Conservation (phyloP, 2,797 vertebrate genomes). For the Parauchenoglanis punctatus region DNA sequence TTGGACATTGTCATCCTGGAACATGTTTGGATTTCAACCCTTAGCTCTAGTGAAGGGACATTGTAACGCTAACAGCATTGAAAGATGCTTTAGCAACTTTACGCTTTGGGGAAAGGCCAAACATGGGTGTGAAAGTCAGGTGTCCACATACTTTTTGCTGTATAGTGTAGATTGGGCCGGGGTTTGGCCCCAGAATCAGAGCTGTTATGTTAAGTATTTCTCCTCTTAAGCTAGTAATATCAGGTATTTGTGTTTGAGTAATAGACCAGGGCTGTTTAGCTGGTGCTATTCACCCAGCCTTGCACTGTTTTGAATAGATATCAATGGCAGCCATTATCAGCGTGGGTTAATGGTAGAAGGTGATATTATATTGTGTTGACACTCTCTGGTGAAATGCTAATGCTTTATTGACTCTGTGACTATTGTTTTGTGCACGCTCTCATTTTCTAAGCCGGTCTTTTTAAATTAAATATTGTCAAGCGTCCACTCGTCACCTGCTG, state of each 20-base stretch:
- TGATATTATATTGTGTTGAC: conserved; percentile 4
- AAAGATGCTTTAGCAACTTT: neutral
- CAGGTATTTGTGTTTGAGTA: conserved; percentile 4
- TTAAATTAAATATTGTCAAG: conserved; percentile 8
- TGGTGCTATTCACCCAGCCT: neutral
- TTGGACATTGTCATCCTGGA: neutral
- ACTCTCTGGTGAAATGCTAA: neutral
- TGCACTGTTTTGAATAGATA: neutral
- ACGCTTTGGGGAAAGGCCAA: neutral
- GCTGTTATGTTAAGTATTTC: neutral
- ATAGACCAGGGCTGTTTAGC: neutral
- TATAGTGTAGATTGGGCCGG: neutral
- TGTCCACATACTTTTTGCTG: neutral
- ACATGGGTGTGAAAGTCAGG: neutral
- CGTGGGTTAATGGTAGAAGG: neutral
- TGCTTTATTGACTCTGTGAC: conserved; percentile 15
- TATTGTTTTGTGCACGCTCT: conserved; percentile 9
- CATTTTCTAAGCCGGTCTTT: neutral
- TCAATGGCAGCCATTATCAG: conserved; percentile 10
- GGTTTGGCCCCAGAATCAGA: neutral
- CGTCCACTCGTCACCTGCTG: neutral
- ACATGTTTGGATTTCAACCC: neutral
- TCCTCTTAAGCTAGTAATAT: neutral
- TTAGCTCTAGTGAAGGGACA: neutral
- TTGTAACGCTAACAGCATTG: neutral